These are phyloP conservation scores for Ceramica pisi DNA, from an alignment of 2,888 invertebrate genomes.

Conservation along the genomic window DNA sequence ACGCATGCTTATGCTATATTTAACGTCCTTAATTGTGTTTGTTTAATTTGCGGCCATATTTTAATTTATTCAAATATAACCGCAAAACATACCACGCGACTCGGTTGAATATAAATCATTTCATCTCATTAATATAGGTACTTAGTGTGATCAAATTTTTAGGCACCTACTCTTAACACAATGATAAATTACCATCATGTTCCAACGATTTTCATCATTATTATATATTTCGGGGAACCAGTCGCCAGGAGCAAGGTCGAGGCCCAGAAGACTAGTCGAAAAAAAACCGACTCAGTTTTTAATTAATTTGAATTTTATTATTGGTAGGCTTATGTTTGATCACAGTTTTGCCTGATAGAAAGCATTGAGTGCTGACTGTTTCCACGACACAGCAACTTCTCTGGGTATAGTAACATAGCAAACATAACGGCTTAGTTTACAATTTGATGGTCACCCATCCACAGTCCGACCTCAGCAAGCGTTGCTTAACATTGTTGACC, in stretches of 20 bases:
- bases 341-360: no score
- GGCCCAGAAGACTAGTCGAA: neutral
- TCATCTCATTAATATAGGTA: constrained; percentile 37
- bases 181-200: neutral
- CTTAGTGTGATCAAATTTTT: constrained; percentile 29
- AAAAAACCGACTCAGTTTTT: neutral
- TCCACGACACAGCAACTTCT: neutral
- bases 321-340: no score
- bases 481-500: no score
- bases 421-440: no score
- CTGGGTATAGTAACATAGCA: neutral
- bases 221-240: no score
- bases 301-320: no score
- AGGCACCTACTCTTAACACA: neutral
- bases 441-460: no score
- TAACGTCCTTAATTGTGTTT: constrained; percentile 1
- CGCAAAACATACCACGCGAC: constrained; percentile 24
- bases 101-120: constrained; percentile 21
- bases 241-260: no score
- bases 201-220: neutral
- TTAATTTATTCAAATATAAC: constrained; percentile 39
- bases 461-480: no score
- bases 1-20: neutral
- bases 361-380: neutral
- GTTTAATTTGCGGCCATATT: neutral